Base-by-base conservation (phyloP, 2,888 invertebrate genomes). In the Lepidochrysops patricia region DNA sequence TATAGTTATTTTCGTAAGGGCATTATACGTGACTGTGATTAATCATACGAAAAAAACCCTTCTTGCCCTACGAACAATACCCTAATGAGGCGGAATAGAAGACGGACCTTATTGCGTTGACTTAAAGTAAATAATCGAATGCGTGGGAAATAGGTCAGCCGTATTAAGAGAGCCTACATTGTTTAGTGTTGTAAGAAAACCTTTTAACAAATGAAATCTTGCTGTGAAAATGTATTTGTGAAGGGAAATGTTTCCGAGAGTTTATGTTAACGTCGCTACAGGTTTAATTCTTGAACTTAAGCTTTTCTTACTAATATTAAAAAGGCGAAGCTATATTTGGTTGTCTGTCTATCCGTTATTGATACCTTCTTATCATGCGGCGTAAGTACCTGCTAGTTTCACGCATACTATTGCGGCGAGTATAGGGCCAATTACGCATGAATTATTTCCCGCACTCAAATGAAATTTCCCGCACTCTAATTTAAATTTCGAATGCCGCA, bases 31-130 rank as follows among this genome's bases (percentile, higher is more conserved):
- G 74, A 70, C 71, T 68, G 69, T 74, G 76, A 79, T 79, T 75
- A 79, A 79, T 78, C 78, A 76, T 70, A 72, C 66, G 74, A 70
- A 72, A 72, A 72, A 75, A 68, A 72, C 75, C 72, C 73, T 72
- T 67, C 72, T 66, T 64, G 61, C 63, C 60, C 65, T 66, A 69
- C 70, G 66, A 65, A 64, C 63, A 64, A 64, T 67, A 52, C 59
- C 34, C 62, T 54, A 35, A 5, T 15, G 23, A 2, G 5, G 9
- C 60, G 25, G 13, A 54, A 12, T 9, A 32, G 34, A 64, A 60
- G 64, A 60, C 57, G 13, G 2, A 43, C 65, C 62, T 37, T 69
- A 66, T 57, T 15, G 1, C 29, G 1, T n/a, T 5, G 27, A 1
- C 4, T 25, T 58, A 65, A 23, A 57, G 61, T 58, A 7, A 54